Evolutionary conservation across 2,888 invertebrate species (phyloP).

Genomic region (Platerodrilus igneus): DNA sequence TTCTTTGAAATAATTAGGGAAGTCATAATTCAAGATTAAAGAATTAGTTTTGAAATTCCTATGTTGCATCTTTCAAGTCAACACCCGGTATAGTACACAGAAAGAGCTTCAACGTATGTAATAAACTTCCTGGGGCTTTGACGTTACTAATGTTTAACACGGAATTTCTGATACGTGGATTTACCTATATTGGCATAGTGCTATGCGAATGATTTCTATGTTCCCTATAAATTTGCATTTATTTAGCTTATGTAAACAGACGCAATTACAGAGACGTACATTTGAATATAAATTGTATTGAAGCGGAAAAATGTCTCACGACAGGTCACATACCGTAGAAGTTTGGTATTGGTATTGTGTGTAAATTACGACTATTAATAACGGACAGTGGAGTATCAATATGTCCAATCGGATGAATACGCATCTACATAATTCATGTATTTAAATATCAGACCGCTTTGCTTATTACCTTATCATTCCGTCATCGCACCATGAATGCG

Average conservation of each 20-base stretch:
- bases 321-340: slow-evolving; percentile 29
- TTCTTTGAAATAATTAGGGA: too few species aligned
- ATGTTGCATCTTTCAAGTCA: too few species aligned
- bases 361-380: slow-evolving; percentile 50
- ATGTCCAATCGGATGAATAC: slow-evolving; percentile 50
- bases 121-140: too few species aligned
- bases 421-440: slow-evolving; percentile 50
- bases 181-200: too few species aligned
- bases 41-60: too few species aligned
- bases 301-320: slow-evolving; percentile 36
- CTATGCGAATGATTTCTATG: slow-evolving; percentile 1
- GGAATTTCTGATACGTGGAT: too few species aligned
- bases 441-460: slow-evolving; percentile 47
- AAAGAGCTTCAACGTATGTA: too few species aligned
- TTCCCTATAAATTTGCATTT: slow-evolving; percentile 17
- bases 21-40: too few species aligned
- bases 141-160: too few species aligned
- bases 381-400: slow-evolving; percentile 48
- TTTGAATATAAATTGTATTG: slow-evolving; percentile 48
- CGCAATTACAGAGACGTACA: slow-evolving; percentile 42
- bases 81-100: too few species aligned
- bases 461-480: slow-evolving; percentile 48
- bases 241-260: slow-evolving; percentile 18
- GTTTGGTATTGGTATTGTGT: slow-evolving; percentile 44
- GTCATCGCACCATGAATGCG: slow-evolving; percentile 36